These are phyloP conservation scores for Achroia grisella DNA, from an alignment of 1,140 invertebrate genomes.

Conservation along the genomic window DNA sequence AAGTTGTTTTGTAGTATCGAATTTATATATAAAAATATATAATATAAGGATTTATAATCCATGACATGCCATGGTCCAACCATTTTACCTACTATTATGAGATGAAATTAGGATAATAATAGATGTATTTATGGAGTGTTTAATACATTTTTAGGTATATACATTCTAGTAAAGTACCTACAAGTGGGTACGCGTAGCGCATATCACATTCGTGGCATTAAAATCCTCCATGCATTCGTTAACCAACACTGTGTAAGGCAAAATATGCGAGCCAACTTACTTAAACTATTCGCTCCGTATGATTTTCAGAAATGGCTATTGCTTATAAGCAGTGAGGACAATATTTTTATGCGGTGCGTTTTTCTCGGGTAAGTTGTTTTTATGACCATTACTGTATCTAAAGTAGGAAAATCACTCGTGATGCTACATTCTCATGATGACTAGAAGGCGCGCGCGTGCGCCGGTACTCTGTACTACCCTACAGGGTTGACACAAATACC, in stretches of 20 bases:
- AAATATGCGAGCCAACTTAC: conserved; percentile 64
- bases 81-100: no score
- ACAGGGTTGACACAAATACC: conserved; percentile 27
- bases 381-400: conserved; percentile 60
- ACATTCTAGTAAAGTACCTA: neutral
- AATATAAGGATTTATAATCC: no score
- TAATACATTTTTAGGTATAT: no score
- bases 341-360: conserved; percentile 70
- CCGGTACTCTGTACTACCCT: conserved; percentile 33
- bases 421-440: conserved; percentile 68
- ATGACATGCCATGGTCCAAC: no score
- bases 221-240: conserved; percentile 69
- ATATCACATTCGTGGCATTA: conserved; percentile 66
- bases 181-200: conserved; percentile 39
- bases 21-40: no score
- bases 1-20: no score
- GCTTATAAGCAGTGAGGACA: conserved; percentile 65
- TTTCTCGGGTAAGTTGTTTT: conserved; percentile 59
- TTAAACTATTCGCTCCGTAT: conserved; percentile 63
- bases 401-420: conserved; percentile 70
- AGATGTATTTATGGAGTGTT: no score
- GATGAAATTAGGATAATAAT: no score
- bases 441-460: conserved; percentile 57
- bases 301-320: conserved; percentile 70
- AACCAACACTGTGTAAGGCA: conserved; percentile 57